phyloP scores from a whole-genome alignment of 2,797 vertebrate genomes.

The Pseudomugil tenellus region DNA sequence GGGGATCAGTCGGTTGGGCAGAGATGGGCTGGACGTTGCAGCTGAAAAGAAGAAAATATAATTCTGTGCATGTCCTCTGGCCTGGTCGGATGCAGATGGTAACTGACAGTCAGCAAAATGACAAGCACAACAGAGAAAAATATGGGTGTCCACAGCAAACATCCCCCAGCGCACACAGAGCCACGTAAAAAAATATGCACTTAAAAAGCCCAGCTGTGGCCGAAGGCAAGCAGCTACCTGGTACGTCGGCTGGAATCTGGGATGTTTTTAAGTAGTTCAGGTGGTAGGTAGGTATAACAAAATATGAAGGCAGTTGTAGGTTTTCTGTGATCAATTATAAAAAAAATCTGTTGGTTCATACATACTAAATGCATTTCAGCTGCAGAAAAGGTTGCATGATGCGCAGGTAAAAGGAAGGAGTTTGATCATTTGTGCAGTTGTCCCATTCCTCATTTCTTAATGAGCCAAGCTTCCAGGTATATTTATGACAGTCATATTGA shows the following conservation, averaged over 20 bases:
- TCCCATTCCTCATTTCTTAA: no score
- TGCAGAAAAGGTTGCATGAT: no score
- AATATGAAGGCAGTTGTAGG: constrained; percentile 10
- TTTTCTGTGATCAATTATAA: constrained; percentile 17
- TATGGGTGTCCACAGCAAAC: constrained; percentile 50
- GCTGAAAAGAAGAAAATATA: constrained; percentile 36
- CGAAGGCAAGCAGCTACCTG: constrained; percentile 27
- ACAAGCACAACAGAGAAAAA: constrained; percentile 58
- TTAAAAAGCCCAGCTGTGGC: constrained; percentile 43
- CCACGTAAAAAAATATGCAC: constrained; percentile 8
- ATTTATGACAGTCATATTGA: no score
- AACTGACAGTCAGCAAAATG: constrained; percentile 74
- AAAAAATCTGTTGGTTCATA: constrained; percentile 7
- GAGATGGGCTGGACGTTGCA: constrained; percentile 20
- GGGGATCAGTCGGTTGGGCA: constrained; percentile 45
- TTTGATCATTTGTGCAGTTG: no score
- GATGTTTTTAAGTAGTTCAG: constrained; percentile 13
- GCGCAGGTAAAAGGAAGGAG: no score
- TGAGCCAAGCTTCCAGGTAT: no score
- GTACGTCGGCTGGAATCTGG: constrained; percentile 3
- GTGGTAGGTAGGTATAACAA: constrained; percentile 16
- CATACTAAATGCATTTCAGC: no score
- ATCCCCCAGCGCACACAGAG: constrained; percentile 37
- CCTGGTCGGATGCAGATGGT: constrained; percentile 46
- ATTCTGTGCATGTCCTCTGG: constrained; percentile 52